These are phyloP conservation scores for Seriola rivoliana DNA, from an alignment of 2,113 vertebrate genomes.

Conservation along the genomic window DNA sequence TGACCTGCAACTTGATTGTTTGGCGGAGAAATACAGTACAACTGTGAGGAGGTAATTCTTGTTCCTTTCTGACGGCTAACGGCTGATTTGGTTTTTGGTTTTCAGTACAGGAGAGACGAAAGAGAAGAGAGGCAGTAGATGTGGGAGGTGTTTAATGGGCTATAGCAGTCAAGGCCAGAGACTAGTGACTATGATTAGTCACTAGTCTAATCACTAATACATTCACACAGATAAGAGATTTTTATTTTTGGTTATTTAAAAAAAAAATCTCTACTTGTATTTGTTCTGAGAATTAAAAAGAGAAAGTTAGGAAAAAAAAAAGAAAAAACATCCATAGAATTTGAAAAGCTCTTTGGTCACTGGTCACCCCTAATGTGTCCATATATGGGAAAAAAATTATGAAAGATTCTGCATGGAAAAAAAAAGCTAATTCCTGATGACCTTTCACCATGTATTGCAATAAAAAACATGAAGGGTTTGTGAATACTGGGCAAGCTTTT, in stretches of 20 bases:
- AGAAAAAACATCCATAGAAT: too few relatives aligned
- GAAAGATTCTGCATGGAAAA: background rate
- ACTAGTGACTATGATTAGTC: background rate
- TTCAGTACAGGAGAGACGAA: background rate
- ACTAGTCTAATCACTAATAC: background rate
- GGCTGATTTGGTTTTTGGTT: background rate
- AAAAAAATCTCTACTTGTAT: background rate
- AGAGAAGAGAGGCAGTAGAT: background rate
- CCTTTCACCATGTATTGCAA: slow-evolving; percentile 43
- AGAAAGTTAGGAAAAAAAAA: background rate
- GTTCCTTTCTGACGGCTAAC: background rate
- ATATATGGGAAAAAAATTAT: background rate
- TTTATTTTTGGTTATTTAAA: background rate
- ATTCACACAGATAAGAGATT: background rate
- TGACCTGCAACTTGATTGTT: too few relatives aligned
- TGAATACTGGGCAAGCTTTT: slow-evolving; percentile 33
- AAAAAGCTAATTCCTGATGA: slow-evolving; percentile 13
- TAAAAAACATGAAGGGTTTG: slow-evolving; percentile 33
- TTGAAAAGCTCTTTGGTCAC: background rate
- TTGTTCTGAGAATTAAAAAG: too few relatives aligned
- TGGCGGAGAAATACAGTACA: too few relatives aligned
- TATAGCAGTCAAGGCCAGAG: slow-evolving; percentile 4
- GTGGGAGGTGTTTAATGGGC: slow-evolving; percentile 10
- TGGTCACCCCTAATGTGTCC: background rate
- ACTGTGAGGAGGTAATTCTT: too few relatives aligned